Evolutionary conservation across 2,113 vertebrate species (phyloP).

Genomic region (Myocastor coypus): DNA sequence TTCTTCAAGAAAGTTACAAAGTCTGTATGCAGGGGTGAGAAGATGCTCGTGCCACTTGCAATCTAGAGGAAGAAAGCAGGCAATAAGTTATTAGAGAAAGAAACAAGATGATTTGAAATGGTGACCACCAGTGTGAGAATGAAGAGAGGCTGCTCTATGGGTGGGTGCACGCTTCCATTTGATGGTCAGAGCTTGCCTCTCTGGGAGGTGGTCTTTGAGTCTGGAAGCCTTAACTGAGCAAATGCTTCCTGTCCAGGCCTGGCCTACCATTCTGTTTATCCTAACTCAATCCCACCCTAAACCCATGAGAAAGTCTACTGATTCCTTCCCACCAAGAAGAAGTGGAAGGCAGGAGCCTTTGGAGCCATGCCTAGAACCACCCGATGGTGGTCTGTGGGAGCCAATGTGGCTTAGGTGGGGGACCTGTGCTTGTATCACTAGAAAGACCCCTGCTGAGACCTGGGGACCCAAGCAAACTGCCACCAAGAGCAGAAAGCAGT

Average conservation of each 20-base stretch:
- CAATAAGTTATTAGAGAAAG: conserved; percentile 24
- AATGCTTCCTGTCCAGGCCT: not conserved
- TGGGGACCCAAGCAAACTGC: not conserved
- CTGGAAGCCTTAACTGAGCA: not conserved
- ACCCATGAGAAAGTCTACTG: not conserved
- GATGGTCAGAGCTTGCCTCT: not conserved
- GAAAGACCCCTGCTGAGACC: not conserved
- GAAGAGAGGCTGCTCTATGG: not conserved
- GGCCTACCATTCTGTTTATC: not conserved
- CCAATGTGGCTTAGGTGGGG: not conserved
- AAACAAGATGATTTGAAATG: not conserved
- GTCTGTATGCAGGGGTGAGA: not conserved
- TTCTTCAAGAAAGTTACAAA: conserved; percentile 1
- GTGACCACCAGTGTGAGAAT: not conserved
- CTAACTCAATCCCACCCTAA: not conserved
- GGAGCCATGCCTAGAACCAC: not conserved
- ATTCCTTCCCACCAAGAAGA: not conserved
- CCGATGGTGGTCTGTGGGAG: not conserved
- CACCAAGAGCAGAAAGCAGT: not conserved
- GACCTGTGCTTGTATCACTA: not conserved
- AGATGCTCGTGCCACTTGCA: not conserved
- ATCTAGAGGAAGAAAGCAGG: not conserved
- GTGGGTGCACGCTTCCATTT: not conserved
- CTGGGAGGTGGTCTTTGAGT: not conserved
- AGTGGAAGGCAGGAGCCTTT: not conserved